Evolutionary conservation across 2,113 vertebrate species (phyloP).

Genomic region (Etheostoma cragini): DNA sequence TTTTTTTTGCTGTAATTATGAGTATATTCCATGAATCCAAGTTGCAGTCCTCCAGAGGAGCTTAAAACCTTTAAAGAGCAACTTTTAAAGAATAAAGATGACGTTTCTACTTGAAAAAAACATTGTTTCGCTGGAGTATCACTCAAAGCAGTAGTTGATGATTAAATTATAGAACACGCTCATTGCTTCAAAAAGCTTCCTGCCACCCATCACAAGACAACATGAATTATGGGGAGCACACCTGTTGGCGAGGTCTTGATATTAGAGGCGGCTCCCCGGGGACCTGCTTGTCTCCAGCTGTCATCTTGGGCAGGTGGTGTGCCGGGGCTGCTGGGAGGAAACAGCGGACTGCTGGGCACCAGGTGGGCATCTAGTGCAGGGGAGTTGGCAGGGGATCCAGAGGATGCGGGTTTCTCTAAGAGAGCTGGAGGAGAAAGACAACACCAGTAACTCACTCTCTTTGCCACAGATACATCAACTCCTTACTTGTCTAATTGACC

Average conservation of each 20-base stretch:
- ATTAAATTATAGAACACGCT: neutral
- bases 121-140: no score
- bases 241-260: constrained; percentile 67
- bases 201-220: neutral
- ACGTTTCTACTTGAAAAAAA: no score
- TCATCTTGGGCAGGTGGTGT: constrained; percentile 78
- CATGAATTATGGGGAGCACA: constrained; percentile 33
- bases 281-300: constrained; percentile 70
- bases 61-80: no score
- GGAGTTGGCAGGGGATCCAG: constrained; percentile 66
- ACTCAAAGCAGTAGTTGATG: no score
- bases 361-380: constrained; percentile 74
- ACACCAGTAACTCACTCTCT: neutral
- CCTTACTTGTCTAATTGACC: neutral
- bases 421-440: constrained; percentile 67
- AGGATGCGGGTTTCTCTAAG: constrained; percentile 73
- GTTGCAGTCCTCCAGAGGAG: no score
- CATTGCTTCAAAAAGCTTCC: constrained; percentile 16
- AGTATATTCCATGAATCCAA: no score
- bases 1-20: no score
- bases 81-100: no score
- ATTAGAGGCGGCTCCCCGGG: constrained; percentile 30
- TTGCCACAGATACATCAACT: neutral
- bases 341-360: constrained; percentile 74
- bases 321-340: constrained; percentile 78